phyloP scores from a whole-genome alignment of 1,140 invertebrate species.

The Lordiphosa clarofinis region DNA sequence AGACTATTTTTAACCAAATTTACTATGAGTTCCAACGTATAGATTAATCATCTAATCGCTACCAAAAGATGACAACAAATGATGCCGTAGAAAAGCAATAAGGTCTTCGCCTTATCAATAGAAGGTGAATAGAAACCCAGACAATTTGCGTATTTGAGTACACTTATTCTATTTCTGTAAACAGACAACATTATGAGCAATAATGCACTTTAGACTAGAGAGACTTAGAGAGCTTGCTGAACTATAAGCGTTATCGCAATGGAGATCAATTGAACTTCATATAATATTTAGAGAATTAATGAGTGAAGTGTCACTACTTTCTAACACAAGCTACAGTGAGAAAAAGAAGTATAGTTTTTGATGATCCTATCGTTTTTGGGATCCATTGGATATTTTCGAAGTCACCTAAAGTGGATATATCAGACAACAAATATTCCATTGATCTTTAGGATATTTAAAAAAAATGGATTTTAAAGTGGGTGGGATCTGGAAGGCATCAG shows the following conservation, averaged over 20 bases:
- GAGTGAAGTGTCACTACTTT: neutral
- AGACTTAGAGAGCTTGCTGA: too few species aligned
- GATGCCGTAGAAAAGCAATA: neutral
- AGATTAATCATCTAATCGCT: conserved; percentile 1
- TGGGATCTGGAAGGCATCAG: too few species aligned
- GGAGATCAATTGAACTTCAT: too few species aligned
- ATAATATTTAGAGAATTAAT: neutral
- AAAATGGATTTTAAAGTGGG: too few species aligned
- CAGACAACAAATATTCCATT: too few species aligned
- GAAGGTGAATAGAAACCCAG: conserved; percentile 1
- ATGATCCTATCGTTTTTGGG: too few species aligned
- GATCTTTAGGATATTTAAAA: too few species aligned
- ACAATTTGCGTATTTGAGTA: neutral
- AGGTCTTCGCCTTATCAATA: neutral
- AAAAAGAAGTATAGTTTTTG: too few species aligned
- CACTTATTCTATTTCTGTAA: conserved; percentile 3
- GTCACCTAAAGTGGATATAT: too few species aligned
- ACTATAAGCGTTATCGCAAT: neutral
- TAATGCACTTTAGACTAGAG: conserved; percentile 30
- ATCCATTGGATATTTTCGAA: too few species aligned
- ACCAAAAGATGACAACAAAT: neutral
- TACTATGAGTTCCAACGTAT: conserved; percentile 21
- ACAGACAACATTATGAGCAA: conserved; percentile 2
- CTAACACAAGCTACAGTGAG: neutral
- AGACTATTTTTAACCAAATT: conserved; percentile 15